Evolutionary conservation across 2,113 vertebrate species (phyloP).

Genomic region (Motacilla tschutschensis): DNA sequence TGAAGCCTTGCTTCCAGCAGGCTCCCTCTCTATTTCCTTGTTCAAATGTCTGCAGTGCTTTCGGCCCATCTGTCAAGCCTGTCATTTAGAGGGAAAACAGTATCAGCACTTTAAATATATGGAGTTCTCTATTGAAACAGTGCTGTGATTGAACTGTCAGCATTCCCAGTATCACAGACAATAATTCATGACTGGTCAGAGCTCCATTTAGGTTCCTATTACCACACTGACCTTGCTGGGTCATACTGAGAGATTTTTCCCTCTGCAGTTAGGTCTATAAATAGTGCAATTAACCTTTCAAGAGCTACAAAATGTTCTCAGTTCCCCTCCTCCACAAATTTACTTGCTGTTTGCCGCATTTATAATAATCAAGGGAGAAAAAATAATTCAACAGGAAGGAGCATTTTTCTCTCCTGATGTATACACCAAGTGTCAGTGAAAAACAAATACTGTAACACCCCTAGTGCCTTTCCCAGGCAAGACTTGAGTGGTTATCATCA

Average conservation of each 20-base stretch:
- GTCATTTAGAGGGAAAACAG: slow-evolving; percentile 88
- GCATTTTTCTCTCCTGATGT: slow-evolving; percentile 8
- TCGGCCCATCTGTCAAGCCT: slow-evolving; percentile 84
- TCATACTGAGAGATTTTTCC: slow-evolving; percentile 65
- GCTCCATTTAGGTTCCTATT: slow-evolving; percentile 77
- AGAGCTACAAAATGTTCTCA: slow-evolving; percentile 68
- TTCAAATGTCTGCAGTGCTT: slow-evolving; percentile 82
- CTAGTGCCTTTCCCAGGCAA: not conserved
- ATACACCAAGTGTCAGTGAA: not conserved
- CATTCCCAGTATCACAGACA: slow-evolving; percentile 75
- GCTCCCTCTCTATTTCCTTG: slow-evolving; percentile 83
- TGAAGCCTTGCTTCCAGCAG: slow-evolving; percentile 81
- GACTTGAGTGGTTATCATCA: not conserved
- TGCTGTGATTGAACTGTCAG: slow-evolving; percentile 84
- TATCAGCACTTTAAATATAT: slow-evolving; percentile 86
- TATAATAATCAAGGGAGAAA: slow-evolving; percentile 9
- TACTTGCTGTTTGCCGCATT: slow-evolving; percentile 34
- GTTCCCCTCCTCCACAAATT: slow-evolving; percentile 52
- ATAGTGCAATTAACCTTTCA: slow-evolving; percentile 82
- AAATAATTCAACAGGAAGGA: not conserved
- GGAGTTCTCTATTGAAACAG: slow-evolving; percentile 83
- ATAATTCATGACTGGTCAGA: slow-evolving; percentile 83
- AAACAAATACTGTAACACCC: not conserved
- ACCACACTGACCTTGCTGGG: slow-evolving; percentile 69
- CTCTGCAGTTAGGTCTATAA: slow-evolving; percentile 74